Evolutionary conservation across 2,888 invertebrate species (phyloP).

Genomic region (Acleris emargana): DNA sequence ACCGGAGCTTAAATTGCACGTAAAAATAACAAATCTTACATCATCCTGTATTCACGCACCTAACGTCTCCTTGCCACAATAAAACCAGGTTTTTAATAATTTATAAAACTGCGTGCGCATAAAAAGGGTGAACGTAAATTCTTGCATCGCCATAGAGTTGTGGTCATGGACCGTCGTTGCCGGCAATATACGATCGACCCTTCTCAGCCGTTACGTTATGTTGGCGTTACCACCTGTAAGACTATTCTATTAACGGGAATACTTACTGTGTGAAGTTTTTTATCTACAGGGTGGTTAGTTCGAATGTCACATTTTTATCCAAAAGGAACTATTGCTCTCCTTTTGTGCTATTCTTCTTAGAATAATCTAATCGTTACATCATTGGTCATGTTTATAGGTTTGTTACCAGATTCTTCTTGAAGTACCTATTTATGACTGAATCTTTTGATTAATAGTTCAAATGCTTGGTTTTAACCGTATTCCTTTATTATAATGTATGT

Average conservation of each 20-base stretch:
- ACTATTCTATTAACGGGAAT: slow-evolving; percentile 14
- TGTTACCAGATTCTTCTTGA: too few species aligned
- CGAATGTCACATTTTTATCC: too few species aligned
- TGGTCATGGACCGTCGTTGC: slow-evolving; percentile 34
- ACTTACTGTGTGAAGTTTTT: slow-evolving; percentile 1
- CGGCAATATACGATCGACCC: slow-evolving; percentile 34
- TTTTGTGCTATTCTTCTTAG: too few species aligned
- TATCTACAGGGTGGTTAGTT: too few species aligned
- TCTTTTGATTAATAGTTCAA: too few species aligned
- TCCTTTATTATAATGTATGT: too few species aligned
- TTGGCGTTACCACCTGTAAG: slow-evolving; percentile 28
- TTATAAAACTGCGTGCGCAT: slow-evolving; percentile 30
- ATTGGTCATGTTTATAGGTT: too few species aligned
- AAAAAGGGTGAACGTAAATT: slow-evolving; percentile 33
- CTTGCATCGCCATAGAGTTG: slow-evolving; percentile 29
- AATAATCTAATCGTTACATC: too few species aligned
- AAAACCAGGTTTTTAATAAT: slow-evolving; percentile 31
- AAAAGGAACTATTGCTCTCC: too few species aligned
- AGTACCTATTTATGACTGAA: too few species aligned
- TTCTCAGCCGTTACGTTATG: slow-evolving; percentile 28
- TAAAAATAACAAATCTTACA: slow-evolving; percentile 18
- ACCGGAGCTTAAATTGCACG: neutral
- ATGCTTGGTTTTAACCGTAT: too few species aligned
- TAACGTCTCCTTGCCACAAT: slow-evolving; percentile 13
- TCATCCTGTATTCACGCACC: slow-evolving; percentile 21